Evolutionary conservation across 2,113 vertebrate species (phyloP), one percentile per base, ranked within the genome.

Genomic region (Onychorhynchus coronatus): DNA sequence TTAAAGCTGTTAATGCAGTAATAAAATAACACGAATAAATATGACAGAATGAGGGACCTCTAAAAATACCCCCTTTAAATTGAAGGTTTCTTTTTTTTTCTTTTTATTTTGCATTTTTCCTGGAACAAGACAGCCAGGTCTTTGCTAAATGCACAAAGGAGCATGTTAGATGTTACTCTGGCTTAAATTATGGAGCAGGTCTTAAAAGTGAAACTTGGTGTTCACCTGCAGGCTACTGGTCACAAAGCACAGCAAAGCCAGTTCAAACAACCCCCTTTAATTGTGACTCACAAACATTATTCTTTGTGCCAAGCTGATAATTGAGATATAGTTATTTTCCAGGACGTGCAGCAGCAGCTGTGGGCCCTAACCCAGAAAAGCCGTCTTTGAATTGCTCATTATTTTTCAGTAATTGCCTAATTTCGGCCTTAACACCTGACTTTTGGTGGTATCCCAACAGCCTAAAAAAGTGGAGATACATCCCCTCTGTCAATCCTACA

Each of bases 251-350:
- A 93, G 68, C 80, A 88, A 96, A 91, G 88, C 71, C 75, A 92
- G 70, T 67, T 93, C 61, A 71, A 89, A 65, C 49, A 88, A 71
- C 55, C 93, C 75, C 55, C 47, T 83, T 97, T 96, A 96, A 96
- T 97, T 96, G 88, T 91, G 84, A 84, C 68, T 97, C 75, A 74
- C 73, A 90, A 91, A 84, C 68, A 78, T 96, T 93, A 83, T 70
- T 98, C 75, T 91, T 96, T 74, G 53, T 95, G 92, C 88, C 94
- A 97, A 44, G 52, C 35, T 97, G 93, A 59, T 97, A 97, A 98
- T 91, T 87, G 95, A 96, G 85, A 93, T 37, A 93, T 37, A 15
- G 55, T 96, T 97, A 68, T 95, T 97, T 97, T 95, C 89, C 65
- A 82, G 42, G 42, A 91, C 86, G 44, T 87, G 31, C 55, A 93